Conservation (phyloP, 2,113 vertebrate species). For the Vanacampus margaritifer region DNA sequence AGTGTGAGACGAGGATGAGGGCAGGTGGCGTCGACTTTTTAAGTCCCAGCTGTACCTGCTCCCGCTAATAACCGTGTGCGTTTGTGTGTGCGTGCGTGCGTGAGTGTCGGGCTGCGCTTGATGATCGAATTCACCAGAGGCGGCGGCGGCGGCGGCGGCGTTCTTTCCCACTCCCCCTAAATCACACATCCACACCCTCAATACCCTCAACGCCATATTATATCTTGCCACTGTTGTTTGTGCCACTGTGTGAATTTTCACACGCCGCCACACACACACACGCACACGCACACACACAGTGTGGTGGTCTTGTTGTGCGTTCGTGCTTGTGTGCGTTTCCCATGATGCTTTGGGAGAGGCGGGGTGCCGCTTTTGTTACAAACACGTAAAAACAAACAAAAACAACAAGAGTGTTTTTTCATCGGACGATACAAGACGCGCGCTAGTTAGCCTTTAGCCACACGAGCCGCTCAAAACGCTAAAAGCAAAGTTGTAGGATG, state of each 20-base stretch:
- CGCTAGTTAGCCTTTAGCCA: no score
- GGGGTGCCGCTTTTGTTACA: slow-evolving; percentile 9
- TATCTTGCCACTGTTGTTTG: slow-evolving; percentile 88
- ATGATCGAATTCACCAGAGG: slow-evolving; percentile 90
- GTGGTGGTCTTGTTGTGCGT: background rate
- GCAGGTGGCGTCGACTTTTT: slow-evolving; percentile 78
- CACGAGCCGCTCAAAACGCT: background rate
- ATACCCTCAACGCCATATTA: slow-evolving; percentile 84
- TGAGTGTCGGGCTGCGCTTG: slow-evolving; percentile 77
- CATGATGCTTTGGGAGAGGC: slow-evolving; percentile 6
- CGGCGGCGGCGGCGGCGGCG: slow-evolving; percentile 63
- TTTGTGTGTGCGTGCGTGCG: slow-evolving; percentile 73
- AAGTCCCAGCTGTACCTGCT: slow-evolving; percentile 85
- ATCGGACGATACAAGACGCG: background rate
- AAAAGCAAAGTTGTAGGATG: no score
- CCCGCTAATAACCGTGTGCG: slow-evolving; percentile 75
- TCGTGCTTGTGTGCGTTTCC: background rate
- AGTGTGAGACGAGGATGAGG: slow-evolving; percentile 58
- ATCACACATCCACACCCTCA: slow-evolving; percentile 68
- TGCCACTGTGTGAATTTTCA: slow-evolving; percentile 42
- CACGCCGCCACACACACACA: slow-evolving; percentile 14
- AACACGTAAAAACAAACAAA: background rate
- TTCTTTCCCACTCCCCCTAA: slow-evolving; percentile 64
- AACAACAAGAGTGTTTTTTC: background rate
- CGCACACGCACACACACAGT: slow-evolving; percentile 21